Base-by-base conservation (phyloP, 2,888 invertebrate genomes). In the Perdita meconis region DNA sequence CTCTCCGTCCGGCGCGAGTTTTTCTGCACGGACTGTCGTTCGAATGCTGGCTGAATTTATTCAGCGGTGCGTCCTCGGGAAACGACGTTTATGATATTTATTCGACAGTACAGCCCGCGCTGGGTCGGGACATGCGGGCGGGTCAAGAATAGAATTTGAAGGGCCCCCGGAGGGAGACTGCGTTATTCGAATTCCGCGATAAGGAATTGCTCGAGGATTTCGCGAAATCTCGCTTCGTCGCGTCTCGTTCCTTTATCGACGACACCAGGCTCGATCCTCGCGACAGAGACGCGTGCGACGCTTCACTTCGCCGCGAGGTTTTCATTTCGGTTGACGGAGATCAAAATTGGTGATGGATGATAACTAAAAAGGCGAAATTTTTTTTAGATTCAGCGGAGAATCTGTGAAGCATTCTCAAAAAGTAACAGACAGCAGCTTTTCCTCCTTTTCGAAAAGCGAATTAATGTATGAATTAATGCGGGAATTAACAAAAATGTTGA, bases 51-150 rank as follows among this genome's bases (percentile, higher is more conserved):
- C 8, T 19, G 61, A 70, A 77, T 78, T 66, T 78, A 79, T 79
- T 79, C 59, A 47, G 38, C 69, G 40, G 34, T 61, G 36, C 24
- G 42, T 38, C 44, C 60, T 36, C 57, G 42, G 24, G 38, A 40
- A 71, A 63, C 36, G 78, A 78, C 78, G 50, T 77, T 78, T 77
- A 77, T 59, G 77, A 78, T 70, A 51, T 57, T 75, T 76, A 76
- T 59, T 78, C 63, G 72, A 63, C 56, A 53, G 42, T 0, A 34
- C 24, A 12, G 22, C 38, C n/a, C 59, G 22, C 13, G 56, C n/a
- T 51, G 36, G 22, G 40, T 50, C 42, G 74, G 30, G 36, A 64
- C 56, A 65, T 70, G 78, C 76, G 69, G 65, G 64, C 65, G 77
- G 42, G 24, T 55, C 44, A 22, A 26, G 66, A 56, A 66, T 77